Evolutionary conservation across 2,797 vertebrate genomes (phyloP), one percentile per base, ranked within the genome.

Genomic region (Poeciliopsis infans): DNA sequence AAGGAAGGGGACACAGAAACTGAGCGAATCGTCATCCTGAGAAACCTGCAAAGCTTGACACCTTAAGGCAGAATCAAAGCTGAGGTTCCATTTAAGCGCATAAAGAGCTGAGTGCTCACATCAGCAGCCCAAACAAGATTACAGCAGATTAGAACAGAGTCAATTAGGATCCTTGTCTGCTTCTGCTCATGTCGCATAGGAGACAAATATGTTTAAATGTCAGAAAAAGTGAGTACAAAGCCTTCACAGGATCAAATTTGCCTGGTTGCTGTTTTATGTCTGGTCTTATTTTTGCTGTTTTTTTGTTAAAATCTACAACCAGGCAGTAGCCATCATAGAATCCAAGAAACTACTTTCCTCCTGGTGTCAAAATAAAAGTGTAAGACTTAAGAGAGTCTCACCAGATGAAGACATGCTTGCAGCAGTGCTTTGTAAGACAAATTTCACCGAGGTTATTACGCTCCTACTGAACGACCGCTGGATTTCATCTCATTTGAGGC

Each of bases 71-170:
- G 73, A 77, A 59, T 72, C 72, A 74, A 76, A 83, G 72, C 82
- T 66, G 74, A 72, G 55, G 53, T 73, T 47, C 28, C 7, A 25
- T 72, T 84, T 80, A 86, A 86, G 85, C 64, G 80, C 23, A 79
- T 45, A 55, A 83, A 81, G 75, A 87, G 84, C 88, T 75, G 88
- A 92, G 89, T 83, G 89, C 83, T 88, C 78, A 72, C 86, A 85
- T 92, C 89, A 86, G 85, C 85, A 85, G 90, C 90, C 80, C 85
- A 85, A 90, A 93, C 84, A 78, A 80, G 85, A 91, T 93, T 87
- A 90, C 59, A 75, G 59, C 71, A 73, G 88, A 91, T 91, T 79
- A 89, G 69, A 86, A 72, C 82, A 39, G 81, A 88, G 90, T 92
- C 90, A 79, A 91, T 89, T 80, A 51, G 51, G 61, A 45, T 79